Evolutionary conservation across 2,888 invertebrate genomes (phyloP).

Genomic region (Eudemis profundana): DNA sequence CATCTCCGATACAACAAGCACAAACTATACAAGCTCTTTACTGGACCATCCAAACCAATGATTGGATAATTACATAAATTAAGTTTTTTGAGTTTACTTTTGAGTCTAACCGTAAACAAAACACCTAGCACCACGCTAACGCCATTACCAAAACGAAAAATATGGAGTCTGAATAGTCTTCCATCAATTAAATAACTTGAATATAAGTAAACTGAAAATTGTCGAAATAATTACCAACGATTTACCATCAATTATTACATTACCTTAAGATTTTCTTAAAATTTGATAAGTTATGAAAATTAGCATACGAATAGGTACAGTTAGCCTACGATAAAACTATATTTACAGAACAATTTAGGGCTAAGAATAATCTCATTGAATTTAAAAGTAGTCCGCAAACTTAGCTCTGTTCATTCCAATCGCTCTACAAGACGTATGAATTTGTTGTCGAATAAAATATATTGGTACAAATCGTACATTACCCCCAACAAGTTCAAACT

Average conservation of each 20-base stretch:
- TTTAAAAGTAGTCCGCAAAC: slow-evolving; percentile 63
- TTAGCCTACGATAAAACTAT: slow-evolving; percentile 70
- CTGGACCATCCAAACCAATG: slow-evolving; percentile 24
- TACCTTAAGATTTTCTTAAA: slow-evolving; percentile 38
- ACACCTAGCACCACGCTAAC: slow-evolving; percentile 22
- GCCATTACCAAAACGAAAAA: slow-evolving; percentile 17
- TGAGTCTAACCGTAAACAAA: slow-evolving; percentile 29
- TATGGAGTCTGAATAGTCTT: slow-evolving; percentile 18
- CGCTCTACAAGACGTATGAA: slow-evolving; percentile 6
- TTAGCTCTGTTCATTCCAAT: slow-evolving; percentile 3
- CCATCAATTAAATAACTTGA: slow-evolving; percentile 36
- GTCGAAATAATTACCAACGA: slow-evolving; percentile 27
- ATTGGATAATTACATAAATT: slow-evolving; percentile 29
- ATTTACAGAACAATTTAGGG: slow-evolving; percentile 74
- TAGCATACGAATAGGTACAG: slow-evolving; percentile 65
- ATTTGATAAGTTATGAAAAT: slow-evolving; percentile 61
- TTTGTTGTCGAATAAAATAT: not conserved
- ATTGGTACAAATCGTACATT: slow-evolving; percentile 4
- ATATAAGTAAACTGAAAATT: slow-evolving; percentile 30
- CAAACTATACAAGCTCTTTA: slow-evolving; percentile 52
- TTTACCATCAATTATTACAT: slow-evolving; percentile 34
- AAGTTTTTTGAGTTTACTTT: slow-evolving; percentile 24
- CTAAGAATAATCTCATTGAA: slow-evolving; percentile 82
- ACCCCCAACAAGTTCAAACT: not conserved
- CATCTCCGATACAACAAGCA: slow-evolving; percentile 62